Conservation (phyloP, 2,888 invertebrate species). For the Chrysodeixis includens region DNA sequence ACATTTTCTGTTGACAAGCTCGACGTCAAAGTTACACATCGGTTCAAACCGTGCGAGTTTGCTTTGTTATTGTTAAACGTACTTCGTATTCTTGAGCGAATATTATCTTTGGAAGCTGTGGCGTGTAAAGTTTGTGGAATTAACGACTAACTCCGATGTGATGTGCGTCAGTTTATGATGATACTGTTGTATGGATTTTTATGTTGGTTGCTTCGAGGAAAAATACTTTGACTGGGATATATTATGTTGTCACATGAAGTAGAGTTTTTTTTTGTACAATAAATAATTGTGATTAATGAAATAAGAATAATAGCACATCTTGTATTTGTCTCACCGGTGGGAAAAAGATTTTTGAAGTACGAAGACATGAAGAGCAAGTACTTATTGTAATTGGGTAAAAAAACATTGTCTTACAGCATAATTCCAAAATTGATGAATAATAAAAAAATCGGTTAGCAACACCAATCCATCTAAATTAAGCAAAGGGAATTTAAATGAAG, state of each 20-base stretch:
- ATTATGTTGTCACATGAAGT: no score
- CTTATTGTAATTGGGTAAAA: no score
- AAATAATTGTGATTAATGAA: no score
- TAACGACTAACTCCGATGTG: constrained; percentile 32
- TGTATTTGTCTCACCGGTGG: no score
- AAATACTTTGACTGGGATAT: background rate
- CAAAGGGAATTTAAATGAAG: background rate
- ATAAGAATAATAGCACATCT: no score
- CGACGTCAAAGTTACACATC: constrained; percentile 23
- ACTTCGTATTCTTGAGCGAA: constrained; percentile 5
- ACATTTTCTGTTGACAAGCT: constrained; percentile 12
- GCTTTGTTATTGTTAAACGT: constrained; percentile 23
- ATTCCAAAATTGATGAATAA: background rate
- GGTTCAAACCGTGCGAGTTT: constrained; percentile 17
- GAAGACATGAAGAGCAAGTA: no score
- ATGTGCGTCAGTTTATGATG: background rate
- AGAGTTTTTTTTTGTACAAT: no score
- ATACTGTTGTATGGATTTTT: background rate
- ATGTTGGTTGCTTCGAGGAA: background rate
- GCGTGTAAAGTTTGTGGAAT: constrained; percentile 20
- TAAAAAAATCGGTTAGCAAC: background rate
- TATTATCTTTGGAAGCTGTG: constrained; percentile 37
- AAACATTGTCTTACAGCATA: no score
- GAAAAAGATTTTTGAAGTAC: no score
- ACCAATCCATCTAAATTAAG: background rate